Conservation (phyloP, 2,888 invertebrate genomes). For the Embidobia sp. region DNA sequence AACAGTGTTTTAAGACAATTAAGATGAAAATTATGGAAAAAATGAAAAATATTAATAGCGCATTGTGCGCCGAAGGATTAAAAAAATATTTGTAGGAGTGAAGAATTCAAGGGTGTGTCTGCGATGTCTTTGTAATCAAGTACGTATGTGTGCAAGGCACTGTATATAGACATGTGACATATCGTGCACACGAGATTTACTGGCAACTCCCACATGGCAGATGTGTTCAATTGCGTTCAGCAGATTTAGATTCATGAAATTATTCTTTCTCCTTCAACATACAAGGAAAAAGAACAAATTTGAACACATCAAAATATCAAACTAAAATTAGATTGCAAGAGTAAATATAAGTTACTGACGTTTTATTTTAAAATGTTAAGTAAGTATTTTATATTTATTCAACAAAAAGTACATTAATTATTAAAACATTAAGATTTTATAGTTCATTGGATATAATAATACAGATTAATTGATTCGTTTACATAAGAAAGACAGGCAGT, state of each 20-base stretch:
- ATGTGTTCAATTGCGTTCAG: conserved; percentile 71
- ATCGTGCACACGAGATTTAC: conserved; percentile 67
- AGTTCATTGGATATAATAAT: too few relatives aligned
- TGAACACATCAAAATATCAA: conserved; percentile 7
- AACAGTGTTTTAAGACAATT: conserved; percentile 26
- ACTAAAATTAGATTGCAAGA: too few relatives aligned
- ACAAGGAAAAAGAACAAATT: conserved; percentile 12
- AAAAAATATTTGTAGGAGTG: conserved; percentile 44
- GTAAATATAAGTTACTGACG: too few relatives aligned
- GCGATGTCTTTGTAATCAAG: conserved; percentile 68
- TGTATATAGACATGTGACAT: conserved; percentile 71
- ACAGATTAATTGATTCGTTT: too few relatives aligned
- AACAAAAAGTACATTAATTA: too few relatives aligned
- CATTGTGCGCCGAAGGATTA: conserved; percentile 15
- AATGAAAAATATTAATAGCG: conserved; percentile 29
- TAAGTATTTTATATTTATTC: not conserved
- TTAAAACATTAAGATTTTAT: too few relatives aligned
- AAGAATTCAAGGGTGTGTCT: conserved; percentile 70
- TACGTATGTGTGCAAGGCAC: conserved; percentile 61
- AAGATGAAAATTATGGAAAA: conserved; percentile 16
- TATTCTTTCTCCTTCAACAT: conserved; percentile 30
- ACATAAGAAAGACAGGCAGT: too few relatives aligned
- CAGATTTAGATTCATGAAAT: conserved; percentile 63
- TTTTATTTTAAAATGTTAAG: too few relatives aligned
- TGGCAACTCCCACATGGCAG: conserved; percentile 71